Evolutionary conservation across 2,888 invertebrate genomes (phyloP).

Genomic region (Trachelus stipa): DNA sequence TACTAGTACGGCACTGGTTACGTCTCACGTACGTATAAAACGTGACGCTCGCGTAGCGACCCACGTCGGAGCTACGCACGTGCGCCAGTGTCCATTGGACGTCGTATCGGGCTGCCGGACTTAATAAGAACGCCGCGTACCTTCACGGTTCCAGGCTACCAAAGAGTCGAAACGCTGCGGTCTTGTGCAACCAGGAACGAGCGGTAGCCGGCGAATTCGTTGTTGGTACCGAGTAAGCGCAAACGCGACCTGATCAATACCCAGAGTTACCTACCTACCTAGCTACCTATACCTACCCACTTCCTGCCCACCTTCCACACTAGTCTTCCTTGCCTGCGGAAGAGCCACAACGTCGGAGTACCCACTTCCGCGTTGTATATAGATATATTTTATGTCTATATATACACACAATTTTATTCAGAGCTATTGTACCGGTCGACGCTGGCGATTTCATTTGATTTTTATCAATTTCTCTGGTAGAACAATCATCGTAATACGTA

Average conservation of each 20-base stretch:
- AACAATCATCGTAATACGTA: background rate
- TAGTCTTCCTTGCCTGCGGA: background rate
- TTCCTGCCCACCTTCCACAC: background rate
- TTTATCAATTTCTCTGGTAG: too few relatives aligned
- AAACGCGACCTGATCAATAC: constrained; percentile 48
- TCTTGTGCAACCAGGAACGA: background rate
- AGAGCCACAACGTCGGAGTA: background rate
- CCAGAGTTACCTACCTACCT: constrained; percentile 34
- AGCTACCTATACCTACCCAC: constrained; percentile 13
- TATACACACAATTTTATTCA: background rate
- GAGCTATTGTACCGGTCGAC: too few relatives aligned
- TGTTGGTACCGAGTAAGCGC: constrained; percentile 40
- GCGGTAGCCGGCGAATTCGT: constrained; percentile 31
- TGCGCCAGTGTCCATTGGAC: background rate
- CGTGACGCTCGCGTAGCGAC: background rate
- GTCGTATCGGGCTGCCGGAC: background rate
- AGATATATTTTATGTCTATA: background rate
- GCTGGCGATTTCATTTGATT: too few relatives aligned
- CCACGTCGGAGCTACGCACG: background rate
- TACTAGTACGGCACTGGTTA: background rate
- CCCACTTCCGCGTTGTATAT: background rate
- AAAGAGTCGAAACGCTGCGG: constrained; percentile 19
- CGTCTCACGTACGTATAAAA: background rate
- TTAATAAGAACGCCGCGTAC: background rate
- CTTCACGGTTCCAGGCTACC: background rate